These are phyloP conservation scores for Rhinoderma darwinii DNA, from an alignment of 2,113 vertebrate genomes.

Conservation along the genomic window DNA sequence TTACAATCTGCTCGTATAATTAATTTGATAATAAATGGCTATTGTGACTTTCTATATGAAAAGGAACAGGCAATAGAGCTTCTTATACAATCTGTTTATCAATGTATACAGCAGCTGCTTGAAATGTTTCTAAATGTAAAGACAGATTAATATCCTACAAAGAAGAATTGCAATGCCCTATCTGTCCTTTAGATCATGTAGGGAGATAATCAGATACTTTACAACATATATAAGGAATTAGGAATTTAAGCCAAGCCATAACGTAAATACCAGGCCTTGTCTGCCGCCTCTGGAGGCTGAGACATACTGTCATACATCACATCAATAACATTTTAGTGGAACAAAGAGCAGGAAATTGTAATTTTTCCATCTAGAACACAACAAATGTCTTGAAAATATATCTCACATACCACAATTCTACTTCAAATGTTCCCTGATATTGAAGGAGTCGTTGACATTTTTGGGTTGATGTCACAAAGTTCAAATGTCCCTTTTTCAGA, in stretches of 20 bases:
- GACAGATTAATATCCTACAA: neutral
- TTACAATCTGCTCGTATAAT: conserved; percentile 32
- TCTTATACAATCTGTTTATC: conserved; percentile 43
- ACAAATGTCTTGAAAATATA: neutral
- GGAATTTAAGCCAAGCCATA: neutral
- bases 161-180: neutral
- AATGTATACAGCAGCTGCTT: conserved; percentile 19
- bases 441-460: conserved; percentile 1
- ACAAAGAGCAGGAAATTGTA: neutral
- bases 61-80: neutral
- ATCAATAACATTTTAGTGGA: conserved; percentile 13
- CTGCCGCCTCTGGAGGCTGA: neutral
- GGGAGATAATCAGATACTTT: neutral
- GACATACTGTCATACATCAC: neutral
- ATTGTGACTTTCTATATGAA: conserved; percentile 11
- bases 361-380: neutral
- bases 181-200: neutral
- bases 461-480: neutral
- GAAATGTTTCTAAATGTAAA: neutral
- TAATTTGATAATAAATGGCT: conserved; percentile 28
- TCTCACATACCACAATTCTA: neutral
- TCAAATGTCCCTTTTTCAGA: neutral
- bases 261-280: conserved; percentile 3
- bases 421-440: neutral
- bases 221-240: conserved; percentile 9